phyloP scores from a whole-genome alignment of 2,113 vertebrate genomes.

The Xiphophorus hellerii region DNA sequence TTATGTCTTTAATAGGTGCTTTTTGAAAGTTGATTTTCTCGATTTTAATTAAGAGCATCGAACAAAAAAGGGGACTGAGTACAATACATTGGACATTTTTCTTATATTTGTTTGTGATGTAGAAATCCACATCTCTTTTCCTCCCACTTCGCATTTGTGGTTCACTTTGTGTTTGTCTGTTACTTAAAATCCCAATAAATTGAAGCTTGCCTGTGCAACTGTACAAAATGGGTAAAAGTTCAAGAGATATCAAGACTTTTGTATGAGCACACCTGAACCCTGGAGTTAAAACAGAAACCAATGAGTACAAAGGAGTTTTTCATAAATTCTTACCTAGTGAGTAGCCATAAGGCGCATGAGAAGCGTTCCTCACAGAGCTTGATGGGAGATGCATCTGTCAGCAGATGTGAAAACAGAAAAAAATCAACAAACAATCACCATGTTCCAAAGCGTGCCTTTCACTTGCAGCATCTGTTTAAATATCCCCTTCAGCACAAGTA shows the following conservation, averaged over 20 bases:
- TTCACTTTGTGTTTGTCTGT: too few species aligned
- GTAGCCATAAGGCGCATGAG: conserved; percentile 68
- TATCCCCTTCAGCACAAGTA: conserved; percentile 45
- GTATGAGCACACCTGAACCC: not conserved
- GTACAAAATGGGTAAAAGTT: not conserved
- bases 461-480: conserved; percentile 52
- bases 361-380: conserved; percentile 33
- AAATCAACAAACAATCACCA: conserved; percentile 52
- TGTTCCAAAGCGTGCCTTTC: conserved; percentile 38
- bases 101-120: too few species aligned
- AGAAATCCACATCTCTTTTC: too few species aligned
- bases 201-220: not conserved
- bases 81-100: too few species aligned
- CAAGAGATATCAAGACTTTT: not conserved
- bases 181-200: not conserved
- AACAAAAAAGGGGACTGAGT: too few species aligned
- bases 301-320: conserved; percentile 23
- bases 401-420: conserved; percentile 58
- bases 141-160: too few species aligned
- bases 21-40: too few species aligned
- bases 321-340: conserved; percentile 76
- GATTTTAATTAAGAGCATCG: too few species aligned
- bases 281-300: not conserved
- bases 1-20: too few species aligned
- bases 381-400: conserved; percentile 64